Conservation (phyloP, 1,140 invertebrate species). For the Aphidius ervi region DNA sequence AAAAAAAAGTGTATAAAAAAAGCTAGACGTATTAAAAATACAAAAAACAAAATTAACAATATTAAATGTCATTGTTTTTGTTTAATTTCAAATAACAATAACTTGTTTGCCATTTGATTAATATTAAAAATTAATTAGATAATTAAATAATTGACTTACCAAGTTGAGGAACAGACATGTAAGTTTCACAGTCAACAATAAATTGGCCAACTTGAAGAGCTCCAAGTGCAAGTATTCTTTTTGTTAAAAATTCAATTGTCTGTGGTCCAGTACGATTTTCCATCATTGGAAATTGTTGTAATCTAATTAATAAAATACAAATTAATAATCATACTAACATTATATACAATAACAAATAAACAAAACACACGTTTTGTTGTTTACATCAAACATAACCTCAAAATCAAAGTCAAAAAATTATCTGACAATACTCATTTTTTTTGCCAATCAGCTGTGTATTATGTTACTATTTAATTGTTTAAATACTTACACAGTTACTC, state of each 20-base stretch:
- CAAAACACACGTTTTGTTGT: neutral
- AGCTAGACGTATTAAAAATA: no score
- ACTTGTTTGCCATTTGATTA: no score
- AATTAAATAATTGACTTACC: constrained; percentile 47
- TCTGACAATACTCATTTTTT: neutral
- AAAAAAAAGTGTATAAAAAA: no score
- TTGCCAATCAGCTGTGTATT: neutral
- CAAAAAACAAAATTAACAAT: no score
- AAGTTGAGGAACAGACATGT: constrained; percentile 71
- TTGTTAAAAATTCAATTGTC: constrained; percentile 80
- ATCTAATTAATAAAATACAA: constrained; percentile 29
- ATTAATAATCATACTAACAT: neutral
- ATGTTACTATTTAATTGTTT: neutral
- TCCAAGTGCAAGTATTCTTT: constrained; percentile 78
- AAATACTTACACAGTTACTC: constrained; percentile 34
- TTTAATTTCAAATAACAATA: no score
- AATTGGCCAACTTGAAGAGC: constrained; percentile 85
- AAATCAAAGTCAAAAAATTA: no score
- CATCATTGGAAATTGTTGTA: constrained; percentile 79
- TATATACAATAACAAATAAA: neutral
- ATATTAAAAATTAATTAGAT: no score
- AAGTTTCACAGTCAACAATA: constrained; percentile 92
- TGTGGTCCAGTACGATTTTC: constrained; percentile 83
- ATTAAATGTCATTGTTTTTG: no score
- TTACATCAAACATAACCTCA: no score